Percentiles rank a stretch among this genome's conserved stretches.
Conservation (phyloP, 2,797 vertebrate species). For the Apodemus agrarius region DNA sequence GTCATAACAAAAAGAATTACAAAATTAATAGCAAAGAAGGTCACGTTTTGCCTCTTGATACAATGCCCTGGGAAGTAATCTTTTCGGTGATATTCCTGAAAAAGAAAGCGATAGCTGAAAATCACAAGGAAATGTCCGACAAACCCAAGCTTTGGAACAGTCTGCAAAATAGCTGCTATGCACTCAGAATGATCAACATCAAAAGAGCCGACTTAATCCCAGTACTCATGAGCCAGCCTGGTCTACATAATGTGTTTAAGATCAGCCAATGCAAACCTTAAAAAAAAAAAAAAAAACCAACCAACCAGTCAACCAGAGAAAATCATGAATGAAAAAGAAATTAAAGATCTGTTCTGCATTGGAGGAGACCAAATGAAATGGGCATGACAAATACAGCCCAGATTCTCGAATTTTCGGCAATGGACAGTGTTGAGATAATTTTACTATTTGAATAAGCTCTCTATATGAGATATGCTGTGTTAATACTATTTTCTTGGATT, state of each 20-base stretch:
- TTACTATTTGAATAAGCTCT: conserved; percentile 41
- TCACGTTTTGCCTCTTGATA: neutral
- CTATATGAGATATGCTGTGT: neutral
- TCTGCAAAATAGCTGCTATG: neutral
- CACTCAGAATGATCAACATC: neutral
- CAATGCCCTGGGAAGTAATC: neutral
- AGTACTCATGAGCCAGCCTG: neutral
- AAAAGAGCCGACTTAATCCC: neutral
- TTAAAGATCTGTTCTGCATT: neutral
- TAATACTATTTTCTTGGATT: conserved; percentile 30
- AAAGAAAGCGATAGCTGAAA: conserved; percentile 18
- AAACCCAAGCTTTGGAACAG: neutral
- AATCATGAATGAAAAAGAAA: neutral
- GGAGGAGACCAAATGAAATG: conserved; percentile 20
- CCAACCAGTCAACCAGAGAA: neutral
- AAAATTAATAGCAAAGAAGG: conserved; percentile 8
- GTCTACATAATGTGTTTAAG: neutral
- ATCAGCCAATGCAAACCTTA: neutral
- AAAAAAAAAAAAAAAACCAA: too few relatives aligned
- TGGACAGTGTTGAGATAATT: conserved; percentile 8
- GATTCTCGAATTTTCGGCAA: neutral
- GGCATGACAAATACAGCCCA: neutral
- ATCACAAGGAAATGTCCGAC: neutral
- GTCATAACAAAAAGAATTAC: neutral
- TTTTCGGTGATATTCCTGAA: conserved; percentile 3